Base-by-base conservation (phyloP, 2,888 invertebrate species). In the Gari tellinella region DNA sequence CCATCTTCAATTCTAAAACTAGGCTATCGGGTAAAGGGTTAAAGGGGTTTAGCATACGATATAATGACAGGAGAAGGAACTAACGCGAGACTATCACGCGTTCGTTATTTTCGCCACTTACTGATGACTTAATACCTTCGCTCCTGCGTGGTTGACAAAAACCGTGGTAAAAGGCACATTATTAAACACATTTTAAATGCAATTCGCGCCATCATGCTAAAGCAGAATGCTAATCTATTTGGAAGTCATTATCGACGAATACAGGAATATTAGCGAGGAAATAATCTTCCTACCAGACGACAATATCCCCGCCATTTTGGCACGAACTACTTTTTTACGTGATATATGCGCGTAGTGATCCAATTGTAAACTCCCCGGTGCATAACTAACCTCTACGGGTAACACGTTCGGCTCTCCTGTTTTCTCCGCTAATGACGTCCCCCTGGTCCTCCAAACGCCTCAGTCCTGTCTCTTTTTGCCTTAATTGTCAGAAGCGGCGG, bases 301-400 rank as follows among this genome's bases (percentile, higher is more conserved):
- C 66, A 63, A 67, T 65, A 66, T 67, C 46, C 58, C 17, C 43
- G 37, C 67, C 49, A 56, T 68, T 64, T 64, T 72, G 68, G 51
- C 68, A 60, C 57, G 60, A 49, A 72, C 72, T 72, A 64, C 64
- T 76, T 76, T 77, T 73, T 73, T 55, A 40, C 61, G 62, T 57
- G 72, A 73, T 73, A 70, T 57, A 78, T 67, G 60, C 46, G 45
- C 61, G 64, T 45, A 56, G 53, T 73, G 70, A 78, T 78, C 73
- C 58, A 60, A 78, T 78, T 73, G 73, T 57, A 51, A 58, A 63
- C 58, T 78, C 78, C 78, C 78, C 37, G 55, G 69, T 55, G 78
- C 52, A 66, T 45, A 51, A 60, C 67, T 78, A 70, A 64, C 78
- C 56, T 55, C 67, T 49, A 60, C 51, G 68, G 51, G 65, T 58